Conservation (phyloP, 2,113 vertebrate genomes). For the Brachionichthys hirsutus region DNA sequence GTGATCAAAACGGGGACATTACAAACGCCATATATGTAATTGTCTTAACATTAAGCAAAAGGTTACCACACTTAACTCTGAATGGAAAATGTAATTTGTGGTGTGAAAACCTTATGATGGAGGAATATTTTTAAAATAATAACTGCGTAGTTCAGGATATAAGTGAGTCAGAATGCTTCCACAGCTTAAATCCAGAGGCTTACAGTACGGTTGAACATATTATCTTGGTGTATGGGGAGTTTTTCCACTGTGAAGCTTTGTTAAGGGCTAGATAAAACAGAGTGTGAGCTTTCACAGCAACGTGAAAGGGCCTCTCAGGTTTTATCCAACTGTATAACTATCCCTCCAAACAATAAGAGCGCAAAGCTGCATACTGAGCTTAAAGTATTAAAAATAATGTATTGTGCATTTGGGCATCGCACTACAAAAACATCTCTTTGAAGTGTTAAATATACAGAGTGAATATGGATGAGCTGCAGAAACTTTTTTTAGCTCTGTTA, state of each 20-base stretch:
- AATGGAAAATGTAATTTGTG: conserved; percentile 22
- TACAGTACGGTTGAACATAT: conserved; percentile 21
- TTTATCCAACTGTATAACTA: conserved; percentile 12
- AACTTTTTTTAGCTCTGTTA: conserved; percentile 1
- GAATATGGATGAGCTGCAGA: background rate
- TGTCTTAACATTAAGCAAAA: conserved; percentile 42
- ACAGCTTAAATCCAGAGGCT: conserved; percentile 11
- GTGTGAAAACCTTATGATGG: conserved; percentile 22
- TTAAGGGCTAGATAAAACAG: conserved; percentile 25
- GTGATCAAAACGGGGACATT: conserved; percentile 35
- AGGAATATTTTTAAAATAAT: conserved; percentile 9
- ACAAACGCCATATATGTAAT: conserved; percentile 25
- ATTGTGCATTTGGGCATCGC: conserved; percentile 1
- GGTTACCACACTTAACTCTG: conserved; percentile 24
- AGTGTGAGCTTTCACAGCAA: conserved; percentile 5
- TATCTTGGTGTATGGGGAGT: conserved; percentile 13
- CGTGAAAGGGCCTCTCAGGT: conserved; percentile 8
- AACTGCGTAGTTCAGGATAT: conserved; percentile 7
- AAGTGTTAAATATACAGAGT: background rate
- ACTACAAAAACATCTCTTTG: conserved; percentile 11
- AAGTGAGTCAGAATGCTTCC: conserved; percentile 15
- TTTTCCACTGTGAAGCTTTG: conserved; percentile 22
- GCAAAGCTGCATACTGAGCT: conserved; percentile 7
- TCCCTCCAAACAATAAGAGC: conserved; percentile 21
- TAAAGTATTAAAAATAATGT: conserved; percentile 10